phyloP scores from a whole-genome alignment of 1,140 invertebrate species.

The Panagrolaimus sp. region DNA sequence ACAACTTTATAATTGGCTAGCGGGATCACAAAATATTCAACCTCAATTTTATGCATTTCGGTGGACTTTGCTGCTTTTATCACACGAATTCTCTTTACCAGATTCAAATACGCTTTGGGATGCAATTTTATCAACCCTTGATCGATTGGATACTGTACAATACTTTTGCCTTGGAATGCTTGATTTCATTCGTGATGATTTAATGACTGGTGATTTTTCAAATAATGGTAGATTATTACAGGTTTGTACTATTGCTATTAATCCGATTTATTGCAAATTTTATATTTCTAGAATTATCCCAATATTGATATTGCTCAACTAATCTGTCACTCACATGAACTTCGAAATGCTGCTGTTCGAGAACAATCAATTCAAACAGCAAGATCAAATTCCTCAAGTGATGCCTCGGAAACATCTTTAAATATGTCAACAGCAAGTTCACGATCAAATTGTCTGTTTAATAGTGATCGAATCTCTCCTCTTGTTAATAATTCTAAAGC shows the following conservation, averaged over 20 bases:
- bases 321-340: too few relatives aligned
- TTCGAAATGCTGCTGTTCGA: too few relatives aligned
- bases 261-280: neutral
- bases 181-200: constrained; percentile 29
- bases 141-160: constrained; percentile 46
- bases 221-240: constrained; percentile 44
- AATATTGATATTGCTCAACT: too few relatives aligned
- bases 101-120: constrained; percentile 54
- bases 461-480: constrained; percentile 22
- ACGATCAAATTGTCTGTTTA: constrained; percentile 1
- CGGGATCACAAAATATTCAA: constrained; percentile 73
- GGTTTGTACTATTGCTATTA: too few relatives aligned
- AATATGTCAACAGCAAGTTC: neutral
- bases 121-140: constrained; percentile 38
- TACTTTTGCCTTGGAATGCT: constrained; percentile 50
- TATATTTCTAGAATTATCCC: too few relatives aligned
- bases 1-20: constrained; percentile 71
- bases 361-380: constrained; percentile 3
- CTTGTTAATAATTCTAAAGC: constrained; percentile 25
- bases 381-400: neutral
- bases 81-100: constrained; percentile 78
- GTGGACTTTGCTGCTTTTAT: constrained; percentile 88
- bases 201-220: constrained; percentile 45
- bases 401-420: neutral
- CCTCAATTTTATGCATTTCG: constrained; percentile 94